A percentile compares a stretch with the other conserved stretches of the same genome.
Conservation (phyloP, 1,140 invertebrate genomes). For the Diachasmimorpha longicaudata region DNA sequence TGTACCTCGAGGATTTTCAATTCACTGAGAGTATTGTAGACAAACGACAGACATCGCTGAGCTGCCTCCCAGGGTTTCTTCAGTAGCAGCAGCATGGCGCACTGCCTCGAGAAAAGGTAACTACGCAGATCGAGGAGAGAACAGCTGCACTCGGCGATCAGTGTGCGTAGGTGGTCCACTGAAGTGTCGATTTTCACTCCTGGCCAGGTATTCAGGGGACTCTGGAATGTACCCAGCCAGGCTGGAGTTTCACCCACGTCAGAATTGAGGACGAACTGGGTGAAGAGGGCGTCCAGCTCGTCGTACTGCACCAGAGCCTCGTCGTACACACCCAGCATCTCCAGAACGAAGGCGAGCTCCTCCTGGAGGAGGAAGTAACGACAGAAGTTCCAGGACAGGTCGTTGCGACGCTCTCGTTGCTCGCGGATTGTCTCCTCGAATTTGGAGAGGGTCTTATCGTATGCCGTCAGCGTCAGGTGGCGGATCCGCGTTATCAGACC, state of each 20-base stretch:
- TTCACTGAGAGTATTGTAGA: constrained; percentile 86
- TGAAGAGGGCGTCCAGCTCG: constrained; percentile 1
- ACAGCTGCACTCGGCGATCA: constrained; percentile 73
- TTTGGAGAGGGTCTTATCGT: constrained; percentile 82
- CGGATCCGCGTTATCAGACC: constrained; percentile 82
- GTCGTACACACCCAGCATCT: constrained; percentile 92
- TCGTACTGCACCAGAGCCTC: constrained; percentile 95
- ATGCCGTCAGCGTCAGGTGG: constrained; percentile 84
- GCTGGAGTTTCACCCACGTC: constrained; percentile 74
- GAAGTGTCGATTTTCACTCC: constrained; percentile 77
- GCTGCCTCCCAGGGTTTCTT: constrained; percentile 86
- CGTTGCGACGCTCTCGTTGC: constrained; percentile 88
- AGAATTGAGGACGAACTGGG: constrained; percentile 2
- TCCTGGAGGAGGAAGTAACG: constrained; percentile 95
- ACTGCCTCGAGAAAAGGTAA: constrained; percentile 93
- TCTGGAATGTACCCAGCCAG: constrained; percentile 81
- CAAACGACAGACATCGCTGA: constrained; percentile 81
- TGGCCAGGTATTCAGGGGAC: constrained; percentile 80
- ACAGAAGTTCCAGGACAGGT: constrained; percentile 91
- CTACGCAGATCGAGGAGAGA: constrained; percentile 90
- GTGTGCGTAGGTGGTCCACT: constrained; percentile 72
- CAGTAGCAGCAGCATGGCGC: constrained; percentile 80
- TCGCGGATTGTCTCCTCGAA: constrained; percentile 92
- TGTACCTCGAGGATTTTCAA: constrained; percentile 78
- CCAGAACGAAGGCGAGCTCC: constrained; percentile 92